Evolutionary conservation across 2,113 vertebrate genomes (phyloP).

Genomic region (Phrynosoma blainvillii): DNA sequence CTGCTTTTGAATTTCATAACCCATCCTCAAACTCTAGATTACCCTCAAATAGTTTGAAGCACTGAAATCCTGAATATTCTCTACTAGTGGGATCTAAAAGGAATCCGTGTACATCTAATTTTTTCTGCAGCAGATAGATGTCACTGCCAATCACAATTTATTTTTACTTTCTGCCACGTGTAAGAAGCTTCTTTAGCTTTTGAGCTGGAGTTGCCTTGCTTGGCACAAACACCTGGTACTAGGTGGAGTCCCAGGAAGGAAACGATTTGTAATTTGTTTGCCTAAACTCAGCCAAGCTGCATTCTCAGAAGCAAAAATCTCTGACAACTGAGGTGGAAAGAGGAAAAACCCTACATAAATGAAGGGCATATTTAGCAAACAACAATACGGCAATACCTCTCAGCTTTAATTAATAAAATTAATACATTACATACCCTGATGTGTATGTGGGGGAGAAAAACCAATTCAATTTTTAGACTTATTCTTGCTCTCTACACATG

Average conservation of each 20-base stretch:
- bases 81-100: background rate
- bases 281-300: slow-evolving; percentile 21
- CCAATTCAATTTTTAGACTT: background rate
- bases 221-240: background rate
- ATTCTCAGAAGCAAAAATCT: background rate
- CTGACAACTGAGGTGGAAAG: background rate
- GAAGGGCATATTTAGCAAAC: background rate
- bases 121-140: background rate
- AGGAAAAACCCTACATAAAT: background rate
- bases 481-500: background rate
- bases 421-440: background rate
- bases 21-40: background rate
- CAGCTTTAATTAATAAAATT: background rate
- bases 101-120: background rate
- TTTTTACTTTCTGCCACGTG: background rate
- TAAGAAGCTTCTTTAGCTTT: rapidly evolving
- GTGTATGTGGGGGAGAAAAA: background rate
- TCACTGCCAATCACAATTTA: background rate
- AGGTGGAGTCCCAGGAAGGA: slow-evolving; percentile 26
- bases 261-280: slow-evolving; percentile 9
- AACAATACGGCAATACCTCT: background rate
- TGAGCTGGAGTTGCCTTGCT: background rate
- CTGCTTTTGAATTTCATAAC: background rate
- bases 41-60: background rate
- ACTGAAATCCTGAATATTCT: background rate